Conservation (phyloP, 2,113 vertebrate species). For the Hippocampus mohnikei region DNA sequence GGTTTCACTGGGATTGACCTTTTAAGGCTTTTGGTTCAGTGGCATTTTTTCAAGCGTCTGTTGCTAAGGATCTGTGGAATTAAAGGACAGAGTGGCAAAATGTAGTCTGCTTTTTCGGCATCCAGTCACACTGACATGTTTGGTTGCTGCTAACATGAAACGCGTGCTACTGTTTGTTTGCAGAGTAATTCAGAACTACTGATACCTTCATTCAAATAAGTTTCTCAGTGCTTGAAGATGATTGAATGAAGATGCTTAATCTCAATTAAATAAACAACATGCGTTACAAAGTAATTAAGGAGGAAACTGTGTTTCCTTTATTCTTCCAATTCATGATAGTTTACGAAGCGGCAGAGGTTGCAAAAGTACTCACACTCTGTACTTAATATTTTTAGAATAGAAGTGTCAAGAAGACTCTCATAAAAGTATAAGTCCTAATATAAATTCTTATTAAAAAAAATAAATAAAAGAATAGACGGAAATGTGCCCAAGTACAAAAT, state of each 20-base stretch:
- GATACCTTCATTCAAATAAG: background rate
- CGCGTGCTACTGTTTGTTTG: background rate
- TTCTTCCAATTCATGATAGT: background rate
- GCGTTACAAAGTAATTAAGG: background rate
- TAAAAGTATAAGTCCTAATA: no score
- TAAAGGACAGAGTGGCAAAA: conserved; percentile 22
- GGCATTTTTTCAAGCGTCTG: conserved; percentile 15
- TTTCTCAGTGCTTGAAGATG: background rate
- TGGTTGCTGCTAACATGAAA: conserved; percentile 26
- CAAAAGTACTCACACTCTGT: no score
- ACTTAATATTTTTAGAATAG: background rate
- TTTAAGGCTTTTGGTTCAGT: conserved; percentile 15
- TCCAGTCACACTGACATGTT: conserved; percentile 15
- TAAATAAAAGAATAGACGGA: no score
- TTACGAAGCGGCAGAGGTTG: no score
- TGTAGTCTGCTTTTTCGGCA: conserved; percentile 7
- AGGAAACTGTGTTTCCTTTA: background rate
- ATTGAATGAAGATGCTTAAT: background rate
- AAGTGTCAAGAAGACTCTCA: background rate
- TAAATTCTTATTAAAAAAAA: no score
- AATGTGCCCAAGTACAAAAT: no score
- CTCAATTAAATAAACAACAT: background rate
- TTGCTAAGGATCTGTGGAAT: conserved; percentile 35
- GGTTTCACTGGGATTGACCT: conserved; percentile 43
- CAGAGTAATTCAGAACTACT: background rate